Percentiles rank a stretch among this genome's conserved stretches.
These are phyloP conservation scores for Diceros bicornis DNA, from an alignment of 2,797 vertebrate species.

Conservation along the genomic window DNA sequence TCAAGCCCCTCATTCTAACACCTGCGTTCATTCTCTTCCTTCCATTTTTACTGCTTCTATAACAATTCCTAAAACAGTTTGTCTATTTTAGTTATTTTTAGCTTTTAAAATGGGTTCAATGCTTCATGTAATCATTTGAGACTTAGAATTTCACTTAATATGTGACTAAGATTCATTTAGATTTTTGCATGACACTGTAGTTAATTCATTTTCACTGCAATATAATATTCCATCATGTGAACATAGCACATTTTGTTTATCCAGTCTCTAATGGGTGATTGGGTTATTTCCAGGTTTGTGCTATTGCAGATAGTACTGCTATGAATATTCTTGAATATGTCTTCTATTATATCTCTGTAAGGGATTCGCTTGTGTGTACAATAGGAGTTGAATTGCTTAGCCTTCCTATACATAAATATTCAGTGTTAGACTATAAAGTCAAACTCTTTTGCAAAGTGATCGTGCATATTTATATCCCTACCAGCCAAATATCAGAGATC, in stretches of 20 bases:
- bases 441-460: not conserved
- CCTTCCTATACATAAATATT: not conserved
- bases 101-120: not conserved
- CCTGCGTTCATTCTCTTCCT: not conserved
- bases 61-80: not conserved
- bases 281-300: not conserved
- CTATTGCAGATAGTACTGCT: not conserved
- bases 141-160: not conserved
- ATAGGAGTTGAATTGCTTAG: not conserved
- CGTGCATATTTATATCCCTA: not conserved
- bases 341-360: not conserved
- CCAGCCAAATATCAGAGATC: not conserved
- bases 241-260: not conserved
- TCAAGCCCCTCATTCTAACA: not conserved
- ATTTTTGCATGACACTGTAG: not conserved
- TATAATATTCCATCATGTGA: not conserved
- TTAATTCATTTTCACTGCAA: slow-evolving; percentile 5
- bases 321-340: not conserved
- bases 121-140: not conserved
- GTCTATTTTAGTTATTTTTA: not conserved
- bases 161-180: not conserved
- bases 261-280: not conserved
- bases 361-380: not conserved
- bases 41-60: not conserved
- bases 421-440: not conserved